These are phyloP conservation scores for Galleria mellonella DNA, from an alignment of 1,140 invertebrate genomes.

Conservation along the genomic window DNA sequence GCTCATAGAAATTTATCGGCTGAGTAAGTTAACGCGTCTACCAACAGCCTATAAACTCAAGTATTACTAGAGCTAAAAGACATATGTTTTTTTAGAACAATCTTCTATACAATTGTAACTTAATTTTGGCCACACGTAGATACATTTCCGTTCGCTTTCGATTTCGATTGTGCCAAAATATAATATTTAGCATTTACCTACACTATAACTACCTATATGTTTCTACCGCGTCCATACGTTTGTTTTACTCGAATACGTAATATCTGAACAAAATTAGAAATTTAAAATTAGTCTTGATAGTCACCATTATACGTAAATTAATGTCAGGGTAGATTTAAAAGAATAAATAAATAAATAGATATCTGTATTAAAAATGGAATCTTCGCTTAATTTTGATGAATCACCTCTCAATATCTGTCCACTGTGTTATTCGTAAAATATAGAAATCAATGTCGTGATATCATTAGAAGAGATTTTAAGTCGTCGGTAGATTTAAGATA, in stretches of 20 bases:
- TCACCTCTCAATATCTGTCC: constrained; percentile 59
- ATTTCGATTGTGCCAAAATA: constrained; percentile 66
- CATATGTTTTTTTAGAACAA: neutral
- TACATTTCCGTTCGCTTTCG: constrained; percentile 5
- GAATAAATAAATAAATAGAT: constrained; percentile 43
- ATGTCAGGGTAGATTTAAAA: constrained; percentile 72
- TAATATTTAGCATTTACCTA: constrained; percentile 37
- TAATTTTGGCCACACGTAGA: neutral
- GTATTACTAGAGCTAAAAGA: constrained; percentile 8
- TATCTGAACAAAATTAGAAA: constrained; percentile 50
- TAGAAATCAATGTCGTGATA: constrained; percentile 42
- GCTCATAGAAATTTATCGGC: constrained; percentile 15
- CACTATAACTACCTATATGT: constrained; percentile 18
- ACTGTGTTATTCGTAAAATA: constrained; percentile 40
- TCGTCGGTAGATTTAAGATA: constrained; percentile 41
- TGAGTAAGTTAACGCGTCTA: constrained; percentile 8
- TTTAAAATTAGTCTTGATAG: constrained; percentile 64
- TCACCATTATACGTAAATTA: constrained; percentile 76
- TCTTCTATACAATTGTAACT: constrained; percentile 1
- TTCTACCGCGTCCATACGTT: constrained; percentile 13
- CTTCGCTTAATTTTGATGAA: constrained; percentile 60
- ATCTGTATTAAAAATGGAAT: constrained; percentile 50
- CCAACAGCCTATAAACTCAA: constrained; percentile 7
- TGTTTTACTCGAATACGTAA: constrained; percentile 38
- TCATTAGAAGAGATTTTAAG: constrained; percentile 39